Conservation (phyloP, 2,797 vertebrate species). For the Schizopygopsis malacanthus region DNA sequence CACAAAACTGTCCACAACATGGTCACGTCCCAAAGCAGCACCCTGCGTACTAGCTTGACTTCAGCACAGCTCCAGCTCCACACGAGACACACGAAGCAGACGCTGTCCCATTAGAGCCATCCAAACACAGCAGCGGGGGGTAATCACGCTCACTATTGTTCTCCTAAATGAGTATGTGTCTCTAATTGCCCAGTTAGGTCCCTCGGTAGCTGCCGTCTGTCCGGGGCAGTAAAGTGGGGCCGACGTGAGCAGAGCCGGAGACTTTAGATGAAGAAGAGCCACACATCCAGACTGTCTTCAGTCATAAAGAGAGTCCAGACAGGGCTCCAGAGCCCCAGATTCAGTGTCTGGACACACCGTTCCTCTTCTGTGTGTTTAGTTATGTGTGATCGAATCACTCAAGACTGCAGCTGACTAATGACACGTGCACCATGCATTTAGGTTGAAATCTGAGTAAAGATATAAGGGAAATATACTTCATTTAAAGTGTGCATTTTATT, state of each 20-base stretch:
- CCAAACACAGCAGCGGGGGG: constrained; percentile 78
- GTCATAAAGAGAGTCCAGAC: constrained; percentile 4
- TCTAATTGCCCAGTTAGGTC: constrained; percentile 81
- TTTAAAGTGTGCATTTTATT: background rate
- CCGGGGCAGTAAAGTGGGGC: constrained; percentile 69
- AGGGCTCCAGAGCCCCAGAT: constrained; percentile 20
- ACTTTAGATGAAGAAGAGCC: constrained; percentile 26
- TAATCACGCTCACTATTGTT: constrained; percentile 73
- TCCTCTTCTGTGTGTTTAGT: background rate
- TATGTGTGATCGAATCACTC: background rate
- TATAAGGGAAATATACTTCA: too few relatives aligned
- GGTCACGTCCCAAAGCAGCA: background rate
- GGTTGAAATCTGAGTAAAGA: background rate
- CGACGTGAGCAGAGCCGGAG: constrained; percentile 51
- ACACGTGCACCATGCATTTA: background rate
- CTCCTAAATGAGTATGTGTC: constrained; percentile 79
- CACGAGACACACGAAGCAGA: background rate
- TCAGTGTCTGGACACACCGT: constrained; percentile 19
- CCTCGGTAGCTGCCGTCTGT: constrained; percentile 73
- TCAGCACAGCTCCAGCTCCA: background rate
- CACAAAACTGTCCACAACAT: background rate
- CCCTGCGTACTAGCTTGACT: background rate
- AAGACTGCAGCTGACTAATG: background rate
- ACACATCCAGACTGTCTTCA: background rate
- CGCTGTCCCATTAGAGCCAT: constrained; percentile 65